Evolutionary conservation across 2,888 invertebrate genomes (phyloP).

Genomic region (Drosophila lutescens): DNA sequence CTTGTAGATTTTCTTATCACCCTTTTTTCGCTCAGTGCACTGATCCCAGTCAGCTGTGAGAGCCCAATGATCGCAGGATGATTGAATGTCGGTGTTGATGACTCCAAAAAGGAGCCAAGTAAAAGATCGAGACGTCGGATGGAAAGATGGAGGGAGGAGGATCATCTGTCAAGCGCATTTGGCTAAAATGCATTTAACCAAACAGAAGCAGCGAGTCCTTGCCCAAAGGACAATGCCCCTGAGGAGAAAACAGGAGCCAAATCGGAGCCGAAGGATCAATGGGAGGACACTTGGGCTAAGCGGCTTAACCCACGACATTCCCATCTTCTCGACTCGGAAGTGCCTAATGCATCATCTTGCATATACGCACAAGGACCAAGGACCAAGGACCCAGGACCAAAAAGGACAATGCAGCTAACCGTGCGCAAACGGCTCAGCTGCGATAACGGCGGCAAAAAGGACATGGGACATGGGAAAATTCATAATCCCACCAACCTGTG

Average conservation of each 20-base stretch:
- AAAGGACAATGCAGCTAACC: conserved; percentile 81
- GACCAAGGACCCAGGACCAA: neutral
- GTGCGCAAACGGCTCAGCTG: conserved; percentile 82
- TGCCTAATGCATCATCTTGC: conserved; percentile 77
- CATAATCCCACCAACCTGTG: conserved; percentile 70
- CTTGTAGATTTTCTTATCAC: neutral
- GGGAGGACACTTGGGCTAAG: conserved; percentile 72
- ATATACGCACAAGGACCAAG: conserved; percentile 45
- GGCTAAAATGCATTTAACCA: conserved; percentile 54
- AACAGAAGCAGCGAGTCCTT: conserved; percentile 21
- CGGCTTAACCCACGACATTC: conserved; percentile 60
- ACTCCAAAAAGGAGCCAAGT: conserved; percentile 44
- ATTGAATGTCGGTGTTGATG: conserved; percentile 64
- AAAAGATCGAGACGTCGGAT: neutral
- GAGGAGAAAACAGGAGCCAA: conserved; percentile 8
- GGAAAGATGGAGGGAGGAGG: conserved; percentile 1
- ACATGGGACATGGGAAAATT: conserved; percentile 78
- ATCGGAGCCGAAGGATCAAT: conserved; percentile 49
- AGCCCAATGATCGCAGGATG: conserved; percentile 35
- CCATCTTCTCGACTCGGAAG: conserved; percentile 52
- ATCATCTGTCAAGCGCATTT: conserved; percentile 73
- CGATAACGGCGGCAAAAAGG: conserved; percentile 82
- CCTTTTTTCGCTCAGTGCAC: conserved; percentile 4
- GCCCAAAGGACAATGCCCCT: conserved; percentile 35
- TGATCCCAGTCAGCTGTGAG: conserved; percentile 57